Percentiles rank a stretch among this genome's conserved stretches.
Conservation (phyloP, 2,797 vertebrate species). For the Cheirogaleus major region DNA sequence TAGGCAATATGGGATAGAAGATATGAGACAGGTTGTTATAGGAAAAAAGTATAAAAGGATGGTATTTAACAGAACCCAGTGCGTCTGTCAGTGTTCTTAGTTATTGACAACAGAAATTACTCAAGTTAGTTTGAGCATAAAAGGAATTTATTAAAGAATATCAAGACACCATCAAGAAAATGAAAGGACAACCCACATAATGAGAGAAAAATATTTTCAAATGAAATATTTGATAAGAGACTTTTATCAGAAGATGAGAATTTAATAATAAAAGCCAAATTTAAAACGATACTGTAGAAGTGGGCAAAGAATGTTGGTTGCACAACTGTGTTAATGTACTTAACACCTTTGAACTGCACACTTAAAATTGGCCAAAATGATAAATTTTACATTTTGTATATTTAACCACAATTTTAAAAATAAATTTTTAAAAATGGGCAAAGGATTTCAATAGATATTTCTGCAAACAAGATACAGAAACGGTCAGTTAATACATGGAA, state of each 20-base stretch:
- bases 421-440: neutral
- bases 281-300: neutral
- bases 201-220: neutral
- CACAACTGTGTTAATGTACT: neutral
- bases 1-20: neutral
- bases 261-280: neutral
- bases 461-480: neutral
- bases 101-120: neutral
- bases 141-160: neutral
- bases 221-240: neutral
- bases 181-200: neutral
- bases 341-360: neutral
- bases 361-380: neutral
- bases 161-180: neutral
- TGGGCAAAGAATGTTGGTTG: neutral
- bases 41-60: neutral
- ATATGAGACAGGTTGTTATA: neutral
- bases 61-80: neutral
- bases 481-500: neutral
- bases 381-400: neutral
- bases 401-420: neutral
- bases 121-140: neutral
- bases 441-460: conserved; percentile 13
- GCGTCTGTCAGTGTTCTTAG: neutral
- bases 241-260: neutral